Evolutionary conservation across 1,140 invertebrate species (phyloP), one percentile per base, ranked within the genome.

Genomic region (Zaprionus davidi): DNA sequence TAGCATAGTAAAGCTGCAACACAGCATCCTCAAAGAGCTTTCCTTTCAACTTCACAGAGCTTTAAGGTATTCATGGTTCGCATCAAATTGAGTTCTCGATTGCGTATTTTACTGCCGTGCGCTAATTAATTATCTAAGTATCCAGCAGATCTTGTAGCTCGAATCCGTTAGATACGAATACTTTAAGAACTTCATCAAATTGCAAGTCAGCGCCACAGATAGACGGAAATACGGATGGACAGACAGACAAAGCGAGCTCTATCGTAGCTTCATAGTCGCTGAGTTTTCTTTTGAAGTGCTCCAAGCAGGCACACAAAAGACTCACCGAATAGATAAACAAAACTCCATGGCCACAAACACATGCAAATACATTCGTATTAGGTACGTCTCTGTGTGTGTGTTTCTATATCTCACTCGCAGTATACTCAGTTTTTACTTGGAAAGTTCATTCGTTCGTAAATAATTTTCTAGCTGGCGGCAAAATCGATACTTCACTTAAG

Each of bases 391-490:
- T 53, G 31, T 53, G 26, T 64, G 46, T 53, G 31, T 63, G 28
- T 63, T 11, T 60, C 6, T 59, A 38, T 41, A 57, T 68, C 36
- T 49, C 24, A 41, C 65, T 63, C 26, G 9, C 15, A 36, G 59
- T 55, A 20, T 26, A 22, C 44, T 59, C 20, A 56, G 64, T 73
- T 70, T 56, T 60, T 74, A 46, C 78, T 84, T 78, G 31, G 38
- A 81, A 88, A 88, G 84, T 88, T 88, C 71, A 88, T 78, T 90
- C 84, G 81, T 79, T 90, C 88, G 84, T 88, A 84, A 88, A 90
- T 88, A 88, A 88, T 88, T 81, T 81, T 90, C 41, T 76, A 84
- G 84, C 84, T 74, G 22, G 36, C 46, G 81, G 84, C 84, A 81
- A 90, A 88, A 88, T 88, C 84, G 84, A 88, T 88, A 90, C 84